Evolutionary conservation across 2,797 vertebrate genomes (phyloP).

Genomic region (Parauchenoglanis punctatus): DNA sequence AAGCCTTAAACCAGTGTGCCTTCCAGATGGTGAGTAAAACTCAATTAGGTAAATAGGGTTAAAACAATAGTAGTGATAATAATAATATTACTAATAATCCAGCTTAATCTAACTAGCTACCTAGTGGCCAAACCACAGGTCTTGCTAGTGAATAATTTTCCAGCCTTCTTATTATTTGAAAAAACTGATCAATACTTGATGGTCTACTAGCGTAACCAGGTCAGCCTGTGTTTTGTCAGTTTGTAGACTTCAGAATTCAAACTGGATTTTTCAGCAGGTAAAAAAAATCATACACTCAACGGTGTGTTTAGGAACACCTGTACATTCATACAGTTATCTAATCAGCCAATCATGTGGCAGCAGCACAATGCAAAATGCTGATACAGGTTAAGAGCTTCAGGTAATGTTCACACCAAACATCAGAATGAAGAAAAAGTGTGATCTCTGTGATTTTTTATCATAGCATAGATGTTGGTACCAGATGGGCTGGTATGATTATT

Average conservation of each 20-base stretch:
- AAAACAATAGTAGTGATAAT: background rate
- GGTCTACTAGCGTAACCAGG: background rate
- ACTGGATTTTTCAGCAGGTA: background rate
- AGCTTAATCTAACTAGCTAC: background rate
- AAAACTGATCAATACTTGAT: background rate
- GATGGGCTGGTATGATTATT: background rate
- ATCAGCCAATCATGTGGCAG: background rate
- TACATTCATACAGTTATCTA: background rate
- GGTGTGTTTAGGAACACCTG: background rate
- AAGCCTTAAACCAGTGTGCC: conserved; percentile 78
- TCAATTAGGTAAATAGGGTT: background rate
- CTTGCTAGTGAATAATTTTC: background rate
- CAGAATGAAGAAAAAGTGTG: background rate
- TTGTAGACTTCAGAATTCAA: background rate
- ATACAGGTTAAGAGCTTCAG: background rate
- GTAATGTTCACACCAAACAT: background rate
- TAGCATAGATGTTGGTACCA: background rate
- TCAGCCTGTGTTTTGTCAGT: background rate
- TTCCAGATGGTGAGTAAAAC: conserved; percentile 78
- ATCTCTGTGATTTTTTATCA: background rate
- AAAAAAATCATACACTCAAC: background rate
- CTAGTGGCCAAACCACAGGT: background rate
- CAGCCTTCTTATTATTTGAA: background rate
- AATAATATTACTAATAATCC: background rate
- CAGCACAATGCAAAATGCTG: too few species aligned